Percentiles rank a stretch among this genome's conserved stretches.
phyloP scores from a whole-genome alignment of 1,140 invertebrate species.

The Papilio helenus region DNA sequence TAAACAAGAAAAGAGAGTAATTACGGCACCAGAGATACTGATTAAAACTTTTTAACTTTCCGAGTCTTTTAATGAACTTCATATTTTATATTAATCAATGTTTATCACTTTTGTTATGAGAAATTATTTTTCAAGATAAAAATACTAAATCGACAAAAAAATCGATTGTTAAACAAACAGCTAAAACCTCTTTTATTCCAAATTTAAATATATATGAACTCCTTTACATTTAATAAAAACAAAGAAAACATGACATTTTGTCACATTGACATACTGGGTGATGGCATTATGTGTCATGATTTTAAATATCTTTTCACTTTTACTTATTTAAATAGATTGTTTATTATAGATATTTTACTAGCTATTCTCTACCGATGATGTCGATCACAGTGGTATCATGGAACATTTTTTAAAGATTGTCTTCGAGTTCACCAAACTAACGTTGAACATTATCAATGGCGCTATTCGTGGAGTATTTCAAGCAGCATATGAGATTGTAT shows the following conservation, averaged over 20 bases:
- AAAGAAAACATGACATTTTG: background rate
- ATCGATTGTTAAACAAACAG: background rate
- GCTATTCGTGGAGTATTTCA: constrained; percentile 7
- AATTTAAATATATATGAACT: no score
- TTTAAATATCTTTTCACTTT: background rate
- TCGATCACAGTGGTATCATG: background rate
- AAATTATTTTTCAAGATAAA: background rate
- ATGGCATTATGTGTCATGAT: background rate
- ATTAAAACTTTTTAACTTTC: constrained; percentile 20
- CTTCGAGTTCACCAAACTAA: background rate
- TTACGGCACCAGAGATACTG: background rate
- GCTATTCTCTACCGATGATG: background rate
- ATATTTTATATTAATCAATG: constrained; percentile 4
- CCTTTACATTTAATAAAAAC: background rate
- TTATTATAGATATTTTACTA: background rate
- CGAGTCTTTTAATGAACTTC: background rate
- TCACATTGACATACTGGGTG: background rate
- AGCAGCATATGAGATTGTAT: constrained; percentile 2
- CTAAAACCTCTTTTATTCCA: background rate
- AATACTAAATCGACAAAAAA: no score
- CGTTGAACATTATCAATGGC: background rate
- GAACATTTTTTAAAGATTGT: constrained; percentile 4
- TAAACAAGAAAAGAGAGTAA: constrained; percentile 20
- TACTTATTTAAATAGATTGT: background rate
- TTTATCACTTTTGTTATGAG: background rate